phyloP scores from a whole-genome alignment of 37 sponge, comb jelly and placozoan genomes.

The Lycopodina hypogea region DNA sequence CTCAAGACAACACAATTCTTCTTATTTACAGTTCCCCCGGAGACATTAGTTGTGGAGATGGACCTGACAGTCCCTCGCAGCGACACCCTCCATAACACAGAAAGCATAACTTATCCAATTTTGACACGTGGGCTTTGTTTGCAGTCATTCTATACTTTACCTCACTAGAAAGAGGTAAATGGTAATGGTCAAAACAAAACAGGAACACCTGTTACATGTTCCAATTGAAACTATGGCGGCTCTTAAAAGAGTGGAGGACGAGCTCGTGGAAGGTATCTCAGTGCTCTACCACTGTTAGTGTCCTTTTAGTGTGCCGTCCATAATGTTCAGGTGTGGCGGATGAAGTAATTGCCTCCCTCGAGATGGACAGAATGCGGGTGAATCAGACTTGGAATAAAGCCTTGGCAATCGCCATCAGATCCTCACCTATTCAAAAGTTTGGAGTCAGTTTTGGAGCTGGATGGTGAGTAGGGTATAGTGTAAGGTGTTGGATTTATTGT shows the following conservation, averaged over 20 bases:
- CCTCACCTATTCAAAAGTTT: conserved; percentile 55
- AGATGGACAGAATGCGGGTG: conserved; percentile 19
- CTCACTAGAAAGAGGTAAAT: too few species aligned
- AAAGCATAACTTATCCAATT: too few species aligned
- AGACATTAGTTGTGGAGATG: too few species aligned
- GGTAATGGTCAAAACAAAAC: too few species aligned
- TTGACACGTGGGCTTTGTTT: too few species aligned
- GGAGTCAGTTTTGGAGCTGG: conserved; percentile 66
- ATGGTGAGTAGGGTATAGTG: conserved; percentile 28
- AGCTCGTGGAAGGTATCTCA: conserved; percentile 21
- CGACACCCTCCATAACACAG: too few species aligned
- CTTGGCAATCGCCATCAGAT: conserved; percentile 18
- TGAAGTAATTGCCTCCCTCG: conserved; percentile 35
- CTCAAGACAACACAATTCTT: too few species aligned
- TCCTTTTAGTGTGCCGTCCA: neutral
- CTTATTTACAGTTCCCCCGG: too few species aligned
- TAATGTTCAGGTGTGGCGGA: conserved; percentile 1
- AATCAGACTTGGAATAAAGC: conserved; percentile 17
- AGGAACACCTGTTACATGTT: too few species aligned
- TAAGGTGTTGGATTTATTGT: neutral
- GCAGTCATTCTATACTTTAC: too few species aligned
- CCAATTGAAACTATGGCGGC: too few species aligned
- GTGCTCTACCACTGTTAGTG: neutral
- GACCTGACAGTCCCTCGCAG: too few species aligned
- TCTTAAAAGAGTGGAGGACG: conserved; percentile 17